A percentile compares a stretch with the other conserved stretches of the same genome.
Conservation (phyloP, 2,888 invertebrate genomes). For the Scrobipalpa atriplicella region DNA sequence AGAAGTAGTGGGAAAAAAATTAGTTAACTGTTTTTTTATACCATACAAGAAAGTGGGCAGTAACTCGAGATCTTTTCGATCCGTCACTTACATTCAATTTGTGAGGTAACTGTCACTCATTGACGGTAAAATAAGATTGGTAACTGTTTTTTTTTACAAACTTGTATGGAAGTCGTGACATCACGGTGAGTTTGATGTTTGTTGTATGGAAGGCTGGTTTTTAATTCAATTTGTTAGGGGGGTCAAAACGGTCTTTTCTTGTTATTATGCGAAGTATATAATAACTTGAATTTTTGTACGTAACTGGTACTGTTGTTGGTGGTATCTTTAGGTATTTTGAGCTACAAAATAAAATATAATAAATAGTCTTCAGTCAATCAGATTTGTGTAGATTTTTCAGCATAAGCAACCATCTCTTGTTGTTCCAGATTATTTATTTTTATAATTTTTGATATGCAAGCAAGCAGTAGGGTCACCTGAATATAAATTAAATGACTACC, state of each 20-base stretch:
- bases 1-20: neutral
- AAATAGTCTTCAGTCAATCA: no score
- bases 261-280: neutral
- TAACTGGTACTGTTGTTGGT: no score
- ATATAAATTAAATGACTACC: no score
- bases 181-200: conserved; percentile 5
- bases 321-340: no score
- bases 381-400: no score
- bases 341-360: no score
- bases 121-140: neutral
- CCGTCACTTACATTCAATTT: conserved; percentile 7
- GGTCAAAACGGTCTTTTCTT: neutral
- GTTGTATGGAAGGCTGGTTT: neutral
- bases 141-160: neutral
- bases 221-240: neutral
- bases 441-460: no score
- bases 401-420: no score
- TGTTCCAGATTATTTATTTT: no score
- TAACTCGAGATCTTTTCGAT: neutral
- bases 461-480: no score
- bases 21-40: neutral
- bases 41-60: neutral
- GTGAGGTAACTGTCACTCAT: neutral
- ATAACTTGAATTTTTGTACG: no score
- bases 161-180: conserved; percentile 5